Evolutionary conservation across 2,113 vertebrate species (phyloP), one percentile per base, ranked within the genome.

Genomic region (Oxyura jamaicensis): DNA sequence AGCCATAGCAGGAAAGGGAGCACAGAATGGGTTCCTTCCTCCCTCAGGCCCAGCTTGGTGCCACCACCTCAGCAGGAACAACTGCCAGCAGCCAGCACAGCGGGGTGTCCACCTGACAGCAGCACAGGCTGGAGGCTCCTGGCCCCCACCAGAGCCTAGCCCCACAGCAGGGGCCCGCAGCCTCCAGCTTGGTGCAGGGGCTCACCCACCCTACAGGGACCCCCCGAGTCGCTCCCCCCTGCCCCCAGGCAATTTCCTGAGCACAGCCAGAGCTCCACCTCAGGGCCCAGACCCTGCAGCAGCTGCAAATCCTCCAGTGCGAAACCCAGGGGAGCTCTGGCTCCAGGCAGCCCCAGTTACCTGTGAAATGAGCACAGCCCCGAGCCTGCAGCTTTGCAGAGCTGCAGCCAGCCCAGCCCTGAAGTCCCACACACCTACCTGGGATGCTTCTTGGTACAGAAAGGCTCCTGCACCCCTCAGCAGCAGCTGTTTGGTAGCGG

Each of bases 301-400:
- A 79, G 25, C 29, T 76, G 50, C 44, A 50, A 25, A 33, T 17
- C 50, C 36, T 67, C 62, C n/a, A 35, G 1, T 14, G 17, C 35
- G 8, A 77, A 66, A 5, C 17, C 35, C 42, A 13, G 52, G 41
- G 15, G 36, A 50, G 44, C 63, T 67, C 63, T 50, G 53, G 42
- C 52, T 80, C 36, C 19, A 35, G 35, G 18, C 55, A 81, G 4
- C 22, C 21, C 20, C 59, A 77, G 23, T 22, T 33, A 21, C 23
- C 56, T 16, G 18, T 66, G 6, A 72, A 72, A 29, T 7, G 0
- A 0, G 16, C 12, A 5, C 33, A 42, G n/a, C 50, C 25, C 50
- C 12, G 50, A 21, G 19, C 31, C 8, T 35, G 42, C 29, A 66
- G 44, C 23, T 36, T 18, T 3, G 2, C 26, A 71, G 69, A n/a